Percentiles rank a stretch among this genome's conserved stretches.
Conservation (phyloP, 2,797 vertebrate species). For the Oophaga sylvatica region DNA sequence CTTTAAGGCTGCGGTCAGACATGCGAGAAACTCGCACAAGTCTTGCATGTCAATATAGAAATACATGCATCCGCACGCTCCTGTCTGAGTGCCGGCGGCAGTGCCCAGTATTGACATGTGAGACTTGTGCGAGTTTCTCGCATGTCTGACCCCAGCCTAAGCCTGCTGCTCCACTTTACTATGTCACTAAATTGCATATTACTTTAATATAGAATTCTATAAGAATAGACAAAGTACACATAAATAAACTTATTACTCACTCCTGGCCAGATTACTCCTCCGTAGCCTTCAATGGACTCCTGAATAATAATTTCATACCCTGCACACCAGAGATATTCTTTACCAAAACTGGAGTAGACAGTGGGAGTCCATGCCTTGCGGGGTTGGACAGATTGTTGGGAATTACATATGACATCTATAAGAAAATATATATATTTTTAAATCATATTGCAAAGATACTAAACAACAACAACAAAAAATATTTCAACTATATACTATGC, state of each 20-base stretch:
- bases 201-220: background rate
- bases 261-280: constrained; percentile 85
- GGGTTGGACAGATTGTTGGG: constrained; percentile 64
- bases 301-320: constrained; percentile 82
- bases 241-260: constrained; percentile 72
- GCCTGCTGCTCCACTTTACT: background rate
- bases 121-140: too few species aligned
- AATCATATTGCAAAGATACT: too few species aligned
- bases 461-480: background rate
- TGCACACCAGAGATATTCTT: constrained; percentile 78
- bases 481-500: background rate
- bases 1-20: too few species aligned
- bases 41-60: too few species aligned
- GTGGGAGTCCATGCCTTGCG: constrained; percentile 77
- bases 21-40: too few species aligned
- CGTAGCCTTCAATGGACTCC: constrained; percentile 83
- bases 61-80: too few species aligned
- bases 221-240: background rate
- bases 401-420: constrained; percentile 65
- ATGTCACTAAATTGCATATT: background rate
- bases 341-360: constrained; percentile 73
- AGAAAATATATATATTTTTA: background rate
- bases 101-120: too few species aligned
- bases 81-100: too few species aligned
- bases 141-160: too few species aligned